Percentiles rank a stretch among this genome's conserved stretches.
phyloP scores from a whole-genome alignment of 2,888 invertebrate species.

The Diogma glabrata region DNA sequence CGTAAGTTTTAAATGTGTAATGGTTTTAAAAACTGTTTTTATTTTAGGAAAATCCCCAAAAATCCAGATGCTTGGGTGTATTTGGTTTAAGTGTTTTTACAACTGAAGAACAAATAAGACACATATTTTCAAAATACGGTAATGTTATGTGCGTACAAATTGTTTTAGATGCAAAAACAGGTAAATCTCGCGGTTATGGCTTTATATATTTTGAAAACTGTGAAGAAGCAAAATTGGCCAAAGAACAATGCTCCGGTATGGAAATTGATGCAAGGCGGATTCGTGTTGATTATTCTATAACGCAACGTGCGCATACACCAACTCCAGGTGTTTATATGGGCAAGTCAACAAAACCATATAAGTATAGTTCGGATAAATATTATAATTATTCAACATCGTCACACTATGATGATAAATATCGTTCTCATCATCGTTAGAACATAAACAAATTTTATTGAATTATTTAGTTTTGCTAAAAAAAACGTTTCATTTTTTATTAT shows the following conservation, averaged over 20 bases:
- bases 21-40: neutral
- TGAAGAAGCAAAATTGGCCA: conserved; percentile 85
- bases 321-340: conserved; percentile 98
- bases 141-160: conserved; percentile 86
- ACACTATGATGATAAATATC: too few species aligned
- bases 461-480: too few species aligned
- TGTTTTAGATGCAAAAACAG: conserved; percentile 93
- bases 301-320: conserved; percentile 90
- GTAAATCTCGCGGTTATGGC: conserved; percentile 86
- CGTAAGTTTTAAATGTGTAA: neutral
- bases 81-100: conserved; percentile 92
- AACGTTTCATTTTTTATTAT: too few species aligned
- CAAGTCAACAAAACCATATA: conserved; percentile 78
- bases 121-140: conserved; percentile 87
- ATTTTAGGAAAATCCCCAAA: conserved; percentile 47
- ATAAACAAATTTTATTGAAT: too few species aligned
- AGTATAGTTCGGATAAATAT: too few species aligned
- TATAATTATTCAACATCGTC: too few species aligned
- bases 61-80: conserved; percentile 83
- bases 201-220: conserved; percentile 87
- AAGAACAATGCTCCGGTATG: conserved; percentile 87
- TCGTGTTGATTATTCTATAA: conserved; percentile 91
- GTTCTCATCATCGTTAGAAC: too few species aligned
- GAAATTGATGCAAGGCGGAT: conserved; percentile 89
- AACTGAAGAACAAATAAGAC: conserved; percentile 80